Conservation (phyloP, 2,113 vertebrate species). For the Tenrec ecaudatus region DNA sequence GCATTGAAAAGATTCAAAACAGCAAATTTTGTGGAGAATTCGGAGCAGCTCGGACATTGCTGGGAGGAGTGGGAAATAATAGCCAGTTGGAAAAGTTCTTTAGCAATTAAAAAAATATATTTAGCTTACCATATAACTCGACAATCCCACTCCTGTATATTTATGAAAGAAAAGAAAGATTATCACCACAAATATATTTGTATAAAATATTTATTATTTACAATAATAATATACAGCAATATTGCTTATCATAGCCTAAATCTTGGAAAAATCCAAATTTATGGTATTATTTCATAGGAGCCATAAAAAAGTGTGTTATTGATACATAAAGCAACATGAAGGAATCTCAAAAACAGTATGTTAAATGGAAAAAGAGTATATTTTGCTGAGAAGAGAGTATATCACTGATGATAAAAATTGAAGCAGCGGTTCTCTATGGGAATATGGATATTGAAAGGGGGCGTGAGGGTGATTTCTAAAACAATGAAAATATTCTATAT, state of each 20-base stretch:
- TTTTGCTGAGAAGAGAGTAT: conserved; percentile 53
- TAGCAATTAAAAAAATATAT: conserved; percentile 9
- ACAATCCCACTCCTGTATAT: neutral
- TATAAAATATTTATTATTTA: conserved; percentile 23
- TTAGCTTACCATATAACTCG: conserved; percentile 28
- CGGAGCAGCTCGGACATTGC: conserved; percentile 7
- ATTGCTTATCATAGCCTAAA: neutral
- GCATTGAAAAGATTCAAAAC: neutral
- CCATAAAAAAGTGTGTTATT: conserved; percentile 33
- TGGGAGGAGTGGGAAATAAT: conserved; percentile 8
- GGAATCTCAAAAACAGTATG: conserved; percentile 43
- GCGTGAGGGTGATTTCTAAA: conserved; percentile 42
- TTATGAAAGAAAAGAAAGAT: conserved; percentile 56
- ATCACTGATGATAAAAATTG: conserved; percentile 53
- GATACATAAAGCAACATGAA: conserved; percentile 34
- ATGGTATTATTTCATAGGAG: neutral
- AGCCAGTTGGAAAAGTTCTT: conserved; percentile 7
- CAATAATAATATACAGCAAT: neutral
- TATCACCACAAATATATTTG: neutral
- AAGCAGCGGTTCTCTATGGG: conserved; percentile 33
- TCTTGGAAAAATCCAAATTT: conserved; percentile 26
- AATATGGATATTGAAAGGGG: conserved; percentile 47
- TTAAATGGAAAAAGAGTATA: conserved; percentile 28
- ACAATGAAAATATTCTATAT: conserved; percentile 59
- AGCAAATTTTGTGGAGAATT: conserved; percentile 2